Evolutionary conservation across 2,797 vertebrate genomes (phyloP).

Genomic region (Rhinoraja longicauda): DNA sequence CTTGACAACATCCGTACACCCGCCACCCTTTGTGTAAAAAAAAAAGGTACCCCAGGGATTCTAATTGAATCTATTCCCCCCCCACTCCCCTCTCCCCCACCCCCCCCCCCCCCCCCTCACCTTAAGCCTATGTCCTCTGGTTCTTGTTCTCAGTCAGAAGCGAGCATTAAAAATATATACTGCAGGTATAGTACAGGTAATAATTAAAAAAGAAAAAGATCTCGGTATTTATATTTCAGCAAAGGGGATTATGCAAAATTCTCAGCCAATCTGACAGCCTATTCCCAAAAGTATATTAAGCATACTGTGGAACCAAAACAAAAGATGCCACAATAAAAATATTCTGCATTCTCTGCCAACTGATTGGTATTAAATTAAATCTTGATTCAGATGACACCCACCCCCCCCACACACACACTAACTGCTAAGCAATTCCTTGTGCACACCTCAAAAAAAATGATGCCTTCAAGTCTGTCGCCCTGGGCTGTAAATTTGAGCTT

Average conservation of each 20-base stretch:
- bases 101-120: too few relatives aligned
- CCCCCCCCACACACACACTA: not conserved
- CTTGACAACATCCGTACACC: too few relatives aligned
- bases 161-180: not conserved
- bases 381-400: conserved; percentile 15
- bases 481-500: conserved; percentile 68
- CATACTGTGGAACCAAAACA: not conserved
- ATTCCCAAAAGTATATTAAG: not conserved
- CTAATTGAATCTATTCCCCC: too few relatives aligned
- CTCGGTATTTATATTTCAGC: not conserved
- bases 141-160: not conserved
- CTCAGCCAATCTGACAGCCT: not conserved
- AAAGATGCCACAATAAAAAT: not conserved
- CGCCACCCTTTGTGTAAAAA: too few relatives aligned
- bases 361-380: conserved; percentile 33
- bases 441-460: conserved; percentile 63
- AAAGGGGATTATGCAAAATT: not conserved
- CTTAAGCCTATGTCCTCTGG: too few relatives aligned
- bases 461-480: conserved; percentile 57
- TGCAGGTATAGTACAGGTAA: not conserved
- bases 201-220: not conserved
- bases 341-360: conserved; percentile 7
- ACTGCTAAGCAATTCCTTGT: conserved; percentile 40
- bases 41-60: too few relatives aligned
- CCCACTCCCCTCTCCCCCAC: too few relatives aligned